A percentile compares a stretch with the other conserved stretches of the same genome.
These are phyloP conservation scores for Siderastrea siderea DNA, from an alignment of 92 coral and sea anemone species.

Conservation along the genomic window DNA sequence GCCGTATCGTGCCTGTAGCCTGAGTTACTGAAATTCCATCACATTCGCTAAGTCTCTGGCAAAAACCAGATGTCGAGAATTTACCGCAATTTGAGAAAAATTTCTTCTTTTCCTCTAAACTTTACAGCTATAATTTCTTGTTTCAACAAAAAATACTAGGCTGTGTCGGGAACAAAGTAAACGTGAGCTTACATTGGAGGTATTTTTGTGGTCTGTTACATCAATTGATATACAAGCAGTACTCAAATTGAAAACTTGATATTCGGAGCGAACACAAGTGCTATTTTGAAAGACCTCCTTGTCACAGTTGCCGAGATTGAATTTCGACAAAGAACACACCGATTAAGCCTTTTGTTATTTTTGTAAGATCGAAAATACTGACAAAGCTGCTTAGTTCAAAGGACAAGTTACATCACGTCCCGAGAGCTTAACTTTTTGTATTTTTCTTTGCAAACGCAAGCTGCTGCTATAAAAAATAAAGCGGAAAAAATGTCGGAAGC, in stretches of 20 bases:
- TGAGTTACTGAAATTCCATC: slow-evolving; percentile 46
- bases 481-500: slow-evolving; percentile 30
- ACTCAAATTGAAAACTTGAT: slow-evolving; percentile 39
- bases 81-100: slow-evolving; percentile 9
- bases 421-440: not conserved
- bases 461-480: slow-evolving; percentile 13
- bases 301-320: slow-evolving; percentile 31
- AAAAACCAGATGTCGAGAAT: slow-evolving; percentile 49
- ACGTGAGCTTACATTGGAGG: not conserved
- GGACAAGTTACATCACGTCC: slow-evolving; percentile 35
- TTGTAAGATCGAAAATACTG: slow-evolving; percentile 54
- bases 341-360: slow-evolving; percentile 29
- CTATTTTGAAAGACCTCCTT: slow-evolving; percentile 17
- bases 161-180: not conserved
- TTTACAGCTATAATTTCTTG: not conserved
- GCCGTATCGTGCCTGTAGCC: slow-evolving; percentile 25
- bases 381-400: slow-evolving; percentile 7
- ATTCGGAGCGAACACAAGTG: slow-evolving; percentile 19
- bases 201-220: slow-evolving; percentile 23
- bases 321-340: slow-evolving; percentile 65
- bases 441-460: not conserved
- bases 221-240: slow-evolving; percentile 11
- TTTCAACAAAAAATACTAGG: not conserved
- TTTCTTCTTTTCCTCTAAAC: not conserved
- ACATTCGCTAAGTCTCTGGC: slow-evolving; percentile 47